Percentiles rank a stretch among this genome's conserved stretches.
phyloP scores from a whole-genome alignment of 92 coral and sea anemone species.

The Umimayanthus chanpuru region DNA sequence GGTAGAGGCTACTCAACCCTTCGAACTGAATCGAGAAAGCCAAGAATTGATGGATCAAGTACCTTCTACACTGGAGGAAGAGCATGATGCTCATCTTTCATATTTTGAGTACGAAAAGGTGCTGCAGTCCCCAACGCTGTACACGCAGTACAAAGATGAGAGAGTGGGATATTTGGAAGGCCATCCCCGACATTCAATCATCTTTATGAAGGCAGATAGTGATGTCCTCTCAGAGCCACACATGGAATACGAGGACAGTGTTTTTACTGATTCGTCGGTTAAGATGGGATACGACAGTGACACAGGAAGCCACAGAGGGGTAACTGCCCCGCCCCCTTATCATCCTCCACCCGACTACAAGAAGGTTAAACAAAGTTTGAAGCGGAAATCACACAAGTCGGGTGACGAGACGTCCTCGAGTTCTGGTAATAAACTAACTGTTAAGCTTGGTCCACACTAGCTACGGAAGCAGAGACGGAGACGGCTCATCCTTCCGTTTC shows the following conservation, averaged over 20 bases:
- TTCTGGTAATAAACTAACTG: conserved; percentile 39
- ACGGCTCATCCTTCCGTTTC: too few species aligned
- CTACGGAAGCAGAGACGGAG: too few species aligned
- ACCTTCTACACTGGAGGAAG: not conserved
- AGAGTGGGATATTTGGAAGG: conserved; percentile 40
- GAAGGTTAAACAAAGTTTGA: conserved; percentile 39
- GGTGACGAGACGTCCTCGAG: conserved; percentile 44
- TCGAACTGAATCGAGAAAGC: not conserved
- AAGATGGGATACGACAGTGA: conserved; percentile 41
- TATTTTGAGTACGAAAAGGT: not conserved
- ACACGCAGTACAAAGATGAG: conserved; percentile 37
- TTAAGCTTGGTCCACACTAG: too few species aligned
- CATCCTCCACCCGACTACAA: conserved; percentile 77
- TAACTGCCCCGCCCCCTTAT: conserved; percentile 63
- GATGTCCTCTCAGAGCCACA: conserved; percentile 48
- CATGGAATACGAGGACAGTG: conserved; percentile 69
- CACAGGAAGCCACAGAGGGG: conserved; percentile 37
- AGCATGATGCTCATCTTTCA: not conserved
- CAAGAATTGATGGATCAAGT: not conserved
- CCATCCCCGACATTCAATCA: conserved; percentile 50
- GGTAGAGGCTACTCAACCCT: not conserved
- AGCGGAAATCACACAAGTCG: conserved; percentile 56
- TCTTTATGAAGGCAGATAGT: conserved; percentile 54
- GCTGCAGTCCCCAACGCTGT: conserved; percentile 29
- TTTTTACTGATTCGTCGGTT: conserved; percentile 59